These are phyloP conservation scores for Sitodiplosis mosellana DNA, from an alignment of 1,140 invertebrate genomes.

Conservation along the genomic window DNA sequence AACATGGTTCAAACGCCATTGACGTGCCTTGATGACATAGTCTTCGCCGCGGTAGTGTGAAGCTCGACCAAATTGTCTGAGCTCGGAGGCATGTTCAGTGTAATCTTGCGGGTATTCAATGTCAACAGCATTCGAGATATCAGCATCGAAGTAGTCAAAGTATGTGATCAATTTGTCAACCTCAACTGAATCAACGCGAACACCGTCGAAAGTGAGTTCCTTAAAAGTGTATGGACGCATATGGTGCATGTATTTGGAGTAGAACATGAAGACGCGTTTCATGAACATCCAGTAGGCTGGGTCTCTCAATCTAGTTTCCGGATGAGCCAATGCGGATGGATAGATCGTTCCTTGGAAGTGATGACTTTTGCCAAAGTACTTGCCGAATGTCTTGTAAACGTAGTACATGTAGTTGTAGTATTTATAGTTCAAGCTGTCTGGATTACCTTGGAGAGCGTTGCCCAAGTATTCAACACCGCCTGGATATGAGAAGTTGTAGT, in stretches of 20 bases:
- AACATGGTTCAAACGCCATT: slow-evolving; percentile 38
- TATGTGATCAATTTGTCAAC: slow-evolving; percentile 39
- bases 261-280: slow-evolving; percentile 32
- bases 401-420: slow-evolving; percentile 21
- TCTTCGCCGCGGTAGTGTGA: slow-evolving; percentile 1
- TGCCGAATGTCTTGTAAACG: not conserved
- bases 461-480: slow-evolving; percentile 30
- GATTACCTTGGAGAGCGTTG: slow-evolving; percentile 32
- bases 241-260: slow-evolving; percentile 25
- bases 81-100: slow-evolving; percentile 4
- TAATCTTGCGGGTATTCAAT: slow-evolving; percentile 1
- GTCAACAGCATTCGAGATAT: slow-evolving; percentile 29
- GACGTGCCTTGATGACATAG: slow-evolving; percentile 26
- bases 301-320: slow-evolving; percentile 34
- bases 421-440: slow-evolving; percentile 18
- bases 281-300: slow-evolving; percentile 38
- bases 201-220: slow-evolving; percentile 39
- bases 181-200: slow-evolving; percentile 39
- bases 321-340: slow-evolving; percentile 27
- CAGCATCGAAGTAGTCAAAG: slow-evolving; percentile 34
- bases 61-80: slow-evolving; percentile 21
- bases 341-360: slow-evolving; percentile 6
- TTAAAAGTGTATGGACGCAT: slow-evolving; percentile 29
- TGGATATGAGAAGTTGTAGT: slow-evolving; percentile 16
- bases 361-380: too few species aligned